Evolutionary conservation across 2,113 vertebrate species (phyloP), one percentile per base, ranked within the genome.

Genomic region (Amphiprion percula): DNA sequence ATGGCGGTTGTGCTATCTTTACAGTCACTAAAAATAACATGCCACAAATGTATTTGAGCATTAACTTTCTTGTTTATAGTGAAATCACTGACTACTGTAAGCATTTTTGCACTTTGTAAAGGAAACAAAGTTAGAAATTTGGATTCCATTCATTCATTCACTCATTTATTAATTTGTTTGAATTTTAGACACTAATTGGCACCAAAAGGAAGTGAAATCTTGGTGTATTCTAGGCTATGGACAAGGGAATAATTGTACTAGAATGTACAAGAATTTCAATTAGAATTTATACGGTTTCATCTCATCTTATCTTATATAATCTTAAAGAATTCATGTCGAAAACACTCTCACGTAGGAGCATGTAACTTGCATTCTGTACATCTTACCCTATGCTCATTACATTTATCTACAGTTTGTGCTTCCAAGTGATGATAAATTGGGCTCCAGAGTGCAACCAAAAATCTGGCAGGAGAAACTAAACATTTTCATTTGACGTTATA

Each of bases 71-170:
- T 26, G 26, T 26, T 26, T 26, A 26, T 6, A 58, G 24, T 47
- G n/a, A 33, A 24, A 6, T 41, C 23, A 68, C n/a, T 46, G 53
- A 68, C 33, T 46, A 39, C 11, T 69, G 54, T 50, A 21, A 69
- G 53, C 24, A 47, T 44, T 19, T 10, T 15, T 54, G 19, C 1
- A 1, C 4, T 49, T 21, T n/a, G 4, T 37, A 5, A 16, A 12
- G 15, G 33, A 41, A 53, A 41, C n/a, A 19, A n/a, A 52, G 47
- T 50, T 49, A 14, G 2, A 50, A 11, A 4, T 12, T 30, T 26
- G 8, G 8, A 9, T 28, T 30, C 4, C 1, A 10, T n/a, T 52
- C 17, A 9, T 66, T n/a, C 33, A 37, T 10, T 37, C 8, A 37
- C 33, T 37, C 7, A 37, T 23, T 17, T 54, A n/a, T 54, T 55